Evolutionary conservation across 2,113 vertebrate genomes (phyloP), one percentile per base, ranked within the genome.

Genomic region (Archilochus colubris): DNA sequence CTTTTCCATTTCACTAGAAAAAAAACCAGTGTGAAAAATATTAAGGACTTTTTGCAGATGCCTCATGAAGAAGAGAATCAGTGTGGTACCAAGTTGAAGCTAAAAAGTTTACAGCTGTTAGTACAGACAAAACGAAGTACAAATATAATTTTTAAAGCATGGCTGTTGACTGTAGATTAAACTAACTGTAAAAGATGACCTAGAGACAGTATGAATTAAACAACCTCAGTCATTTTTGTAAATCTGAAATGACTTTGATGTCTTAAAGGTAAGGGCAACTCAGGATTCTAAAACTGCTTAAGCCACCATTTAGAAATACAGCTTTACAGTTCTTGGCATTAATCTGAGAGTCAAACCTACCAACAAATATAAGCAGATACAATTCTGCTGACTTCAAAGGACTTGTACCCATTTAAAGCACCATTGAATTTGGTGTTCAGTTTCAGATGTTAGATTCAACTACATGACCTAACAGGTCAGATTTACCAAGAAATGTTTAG

Each of bases 1-100:
- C 93, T 99, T 99, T 97, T 99, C 99, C 99, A 99, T 99, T 95
- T 99, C 99, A 89, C 99, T 99, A 96, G 86, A 48, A 62, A 31
- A 53, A 53, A 79, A 38, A 86, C 22, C 1, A 79, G 17, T 15
- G 72, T 6, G 5, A n/a, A 76, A 68, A 83, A 46, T 10, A 76
- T 18, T 84, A 61, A 30, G 12, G 19, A 24, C n/a, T 18, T 82
- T 69, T 7, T 72, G 17, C 16, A 72, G 48, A 19, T 22, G 40
- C 7, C 16, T 51, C 27, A 38, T 43, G 53, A 86, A 44, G 38
- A 82, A 76, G 8, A 54, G 20, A 94, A 59, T 36, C 43, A 67
- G n/a, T 10, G 22, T 14, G 38, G 16, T 17, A 43, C 4, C 16
- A 19, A 53, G 21, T 46, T 70, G 54, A 86, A 61, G 33, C 17